These are phyloP conservation scores for Hypselothyrea guttata DNA, from an alignment of 2,888 invertebrate species.

Conservation along the genomic window DNA sequence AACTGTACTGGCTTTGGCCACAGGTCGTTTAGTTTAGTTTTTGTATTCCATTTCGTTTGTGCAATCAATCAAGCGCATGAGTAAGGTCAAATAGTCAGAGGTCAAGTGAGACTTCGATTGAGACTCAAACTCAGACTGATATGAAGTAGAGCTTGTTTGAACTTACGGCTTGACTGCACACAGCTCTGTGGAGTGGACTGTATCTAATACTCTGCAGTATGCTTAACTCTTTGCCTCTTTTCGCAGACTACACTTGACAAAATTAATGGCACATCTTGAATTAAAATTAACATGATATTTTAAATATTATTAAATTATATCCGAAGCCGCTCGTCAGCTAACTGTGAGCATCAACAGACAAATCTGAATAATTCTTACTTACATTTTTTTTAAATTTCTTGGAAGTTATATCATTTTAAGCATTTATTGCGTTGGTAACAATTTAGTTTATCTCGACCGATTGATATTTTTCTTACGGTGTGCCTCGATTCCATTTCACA, in stretches of 20 bases:
- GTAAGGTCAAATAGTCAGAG: constrained; percentile 51
- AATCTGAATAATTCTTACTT: no score
- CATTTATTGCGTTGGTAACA: no score
- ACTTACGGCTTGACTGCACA: constrained; percentile 50
- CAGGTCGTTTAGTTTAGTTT: constrained; percentile 24
- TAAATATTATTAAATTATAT: no score
- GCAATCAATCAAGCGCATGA: constrained; percentile 68
- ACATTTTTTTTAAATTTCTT: no score
- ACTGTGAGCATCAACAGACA: no score
- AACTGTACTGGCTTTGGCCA: constrained; percentile 9
- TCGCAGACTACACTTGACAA: no score
- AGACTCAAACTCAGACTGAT: background rate
- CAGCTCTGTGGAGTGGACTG: constrained; percentile 23
- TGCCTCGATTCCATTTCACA: constrained; percentile 1
- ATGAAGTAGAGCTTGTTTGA: constrained; percentile 21
- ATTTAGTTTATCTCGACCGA: background rate
- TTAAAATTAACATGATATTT: no score
- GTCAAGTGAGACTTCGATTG: constrained; percentile 30
- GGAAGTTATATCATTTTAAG: no score
- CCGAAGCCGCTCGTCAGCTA: no score
- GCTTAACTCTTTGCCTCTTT: no score
- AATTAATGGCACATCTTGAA: no score
- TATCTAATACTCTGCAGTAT: background rate
- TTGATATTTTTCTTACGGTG: constrained; percentile 3
- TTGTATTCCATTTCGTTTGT: constrained; percentile 57